Percentiles rank a stretch among this genome's conserved stretches.
Conservation (phyloP, 2,797 vertebrate species). For the Picus viridis region DNA sequence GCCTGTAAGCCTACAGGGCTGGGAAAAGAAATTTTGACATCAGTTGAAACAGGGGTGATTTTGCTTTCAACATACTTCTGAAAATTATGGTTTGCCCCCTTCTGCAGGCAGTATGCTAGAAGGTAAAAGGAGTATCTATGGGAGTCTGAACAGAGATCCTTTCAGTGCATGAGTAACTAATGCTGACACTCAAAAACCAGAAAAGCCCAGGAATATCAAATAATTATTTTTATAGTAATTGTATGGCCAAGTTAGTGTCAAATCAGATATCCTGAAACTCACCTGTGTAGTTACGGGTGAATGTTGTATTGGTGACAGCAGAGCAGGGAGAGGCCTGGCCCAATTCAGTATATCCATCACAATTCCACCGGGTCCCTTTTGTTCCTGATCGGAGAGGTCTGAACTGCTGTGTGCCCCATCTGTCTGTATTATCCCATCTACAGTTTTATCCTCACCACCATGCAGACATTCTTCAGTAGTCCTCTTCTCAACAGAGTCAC, state of each 20-base stretch:
- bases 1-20: background rate
- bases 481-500: background rate
- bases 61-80: background rate
- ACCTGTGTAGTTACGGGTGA: constrained; percentile 67
- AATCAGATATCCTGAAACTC: constrained; percentile 34
- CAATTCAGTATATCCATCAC: constrained; percentile 83
- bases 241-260: background rate
- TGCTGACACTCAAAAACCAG: background rate
- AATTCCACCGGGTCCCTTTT: constrained; percentile 40
- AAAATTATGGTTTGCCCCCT: background rate
- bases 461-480: background rate
- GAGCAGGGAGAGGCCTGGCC: constrained; percentile 84
- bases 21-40: background rate
- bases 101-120: background rate
- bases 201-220: background rate
- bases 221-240: background rate
- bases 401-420: background rate
- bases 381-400: background rate
- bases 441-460: background rate
- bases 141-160: background rate
- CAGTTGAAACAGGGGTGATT: background rate
- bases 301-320: constrained; percentile 86
- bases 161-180: background rate
- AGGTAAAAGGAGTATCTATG: background rate
- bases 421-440: background rate